Conservation (phyloP, 2,888 invertebrate species). For the Apamea sordens region DNA sequence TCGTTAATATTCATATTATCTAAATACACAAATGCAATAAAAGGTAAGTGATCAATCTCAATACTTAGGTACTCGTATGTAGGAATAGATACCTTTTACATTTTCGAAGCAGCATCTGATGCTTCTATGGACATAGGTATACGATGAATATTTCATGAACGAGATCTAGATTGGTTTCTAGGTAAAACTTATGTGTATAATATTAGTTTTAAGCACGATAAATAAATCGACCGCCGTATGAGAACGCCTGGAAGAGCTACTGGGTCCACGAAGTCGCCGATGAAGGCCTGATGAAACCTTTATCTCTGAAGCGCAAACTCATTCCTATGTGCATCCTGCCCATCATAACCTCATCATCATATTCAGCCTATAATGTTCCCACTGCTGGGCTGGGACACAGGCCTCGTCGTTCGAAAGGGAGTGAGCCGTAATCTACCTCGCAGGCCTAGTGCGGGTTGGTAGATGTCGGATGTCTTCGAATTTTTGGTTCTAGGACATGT, state of each 20-base stretch:
- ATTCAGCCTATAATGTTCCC: no score
- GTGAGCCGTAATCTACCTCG: no score
- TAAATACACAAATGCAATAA: conserved; percentile 9
- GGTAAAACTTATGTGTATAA: neutral
- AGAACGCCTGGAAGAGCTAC: no score
- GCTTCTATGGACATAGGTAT: neutral
- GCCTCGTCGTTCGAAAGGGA: no score
- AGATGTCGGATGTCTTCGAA: no score
- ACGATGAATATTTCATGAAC: conserved; percentile 32
- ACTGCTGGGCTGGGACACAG: no score
- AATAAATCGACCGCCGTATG: neutral
- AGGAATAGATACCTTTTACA: conserved; percentile 2
- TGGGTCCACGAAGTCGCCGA: neutral
- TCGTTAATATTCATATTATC: conserved; percentile 25
- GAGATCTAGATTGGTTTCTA: neutral
- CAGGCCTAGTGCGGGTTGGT: no score
- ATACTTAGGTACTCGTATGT: neutral
- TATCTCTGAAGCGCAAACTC: neutral
- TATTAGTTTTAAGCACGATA: neutral
- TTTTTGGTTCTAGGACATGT: no score
- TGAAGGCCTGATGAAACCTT: neutral
- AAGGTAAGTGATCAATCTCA: conserved; percentile 15
- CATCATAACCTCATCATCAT: no score
- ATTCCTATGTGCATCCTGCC: neutral
- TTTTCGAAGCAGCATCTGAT: conserved; percentile 10